Conservation (phyloP, 2,113 vertebrate genomes). For the Syngnathus typhle region DNA sequence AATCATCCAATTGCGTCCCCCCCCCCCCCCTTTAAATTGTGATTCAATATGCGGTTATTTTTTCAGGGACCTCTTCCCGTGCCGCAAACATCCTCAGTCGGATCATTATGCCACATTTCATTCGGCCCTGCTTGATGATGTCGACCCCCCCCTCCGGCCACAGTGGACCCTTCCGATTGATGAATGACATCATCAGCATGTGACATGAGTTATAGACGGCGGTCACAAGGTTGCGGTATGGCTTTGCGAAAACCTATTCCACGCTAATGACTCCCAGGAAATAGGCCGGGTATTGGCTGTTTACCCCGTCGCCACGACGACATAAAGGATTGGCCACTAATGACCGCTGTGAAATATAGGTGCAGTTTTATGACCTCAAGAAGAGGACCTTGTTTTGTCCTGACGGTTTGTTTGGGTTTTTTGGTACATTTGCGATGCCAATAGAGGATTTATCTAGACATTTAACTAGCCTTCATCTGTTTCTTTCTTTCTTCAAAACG, state of each 20-base stretch:
- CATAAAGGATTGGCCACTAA: constrained; percentile 34
- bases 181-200: constrained; percentile 77
- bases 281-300: constrained; percentile 62
- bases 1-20: too few species aligned
- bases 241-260: constrained; percentile 64
- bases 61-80: constrained; percentile 21
- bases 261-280: constrained; percentile 74
- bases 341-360: constrained; percentile 32
- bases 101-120: constrained; percentile 51
- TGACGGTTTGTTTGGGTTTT: not conserved
- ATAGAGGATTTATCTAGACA: not conserved
- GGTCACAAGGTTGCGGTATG: constrained; percentile 62
- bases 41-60: too few species aligned
- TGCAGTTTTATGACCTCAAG: constrained; percentile 7
- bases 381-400: not conserved
- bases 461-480: not conserved
- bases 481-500: not conserved
- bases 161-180: constrained; percentile 62
- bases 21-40: too few species aligned
- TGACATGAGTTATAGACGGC: constrained; percentile 70
- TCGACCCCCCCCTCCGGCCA: constrained; percentile 31
- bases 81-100: constrained; percentile 38
- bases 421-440: not conserved
- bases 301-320: constrained; percentile 51
- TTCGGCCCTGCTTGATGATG: constrained; percentile 21